Evolutionary conservation across 1,140 invertebrate genomes (phyloP), one percentile per base, ranked within the genome.

Genomic region (Atta colombica): DNA sequence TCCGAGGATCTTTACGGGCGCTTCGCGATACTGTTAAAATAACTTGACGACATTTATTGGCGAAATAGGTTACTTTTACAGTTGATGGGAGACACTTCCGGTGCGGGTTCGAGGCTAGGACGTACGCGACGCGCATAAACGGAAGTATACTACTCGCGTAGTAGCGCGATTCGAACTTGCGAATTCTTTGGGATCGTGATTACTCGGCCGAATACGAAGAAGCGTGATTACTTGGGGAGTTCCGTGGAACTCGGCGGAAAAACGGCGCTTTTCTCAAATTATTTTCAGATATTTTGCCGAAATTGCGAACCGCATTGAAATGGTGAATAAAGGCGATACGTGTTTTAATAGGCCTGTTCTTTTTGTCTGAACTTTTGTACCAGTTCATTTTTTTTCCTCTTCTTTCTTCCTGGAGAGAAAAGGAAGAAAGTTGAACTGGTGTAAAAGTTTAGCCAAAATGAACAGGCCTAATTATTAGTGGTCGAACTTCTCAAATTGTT

Each of bases 101-200:
- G 49, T 14, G n/a, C 12, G 51, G 65, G 4, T 69, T 69, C 8
- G 49, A 69, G 49, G 65, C 49, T 81, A 81, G 39, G 8, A 55
- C 4, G 51, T 28, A n/a, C 14, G 28, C 18, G 2, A 3, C 7
- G 28, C 77, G 63, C 77, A 81, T 18, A 4, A 55, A 8, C 63
- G 63, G 65, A 81, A 81, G 49, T 8, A 6, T 12, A n/a, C 39
- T 45, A 55, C 16, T 55, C 4, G 8, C 63, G 31, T 55, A 55
- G 49, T 60, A 16, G 31, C 8, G 12, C n/a, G 3, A 25, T 81
- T 81, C 21, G 31, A 81, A 63, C 25, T 35, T 28, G 4, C 7
- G 35, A 77, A 45, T 63, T 25, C 6, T 16, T 39, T 8, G 7
- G 35, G 16, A 28, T 28, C 58, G 39, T 4, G 8, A 14, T 21